These are phyloP conservation scores for Seira ritae DNA, from an alignment of 2,888 invertebrate genomes.

Conservation along the genomic window DNA sequence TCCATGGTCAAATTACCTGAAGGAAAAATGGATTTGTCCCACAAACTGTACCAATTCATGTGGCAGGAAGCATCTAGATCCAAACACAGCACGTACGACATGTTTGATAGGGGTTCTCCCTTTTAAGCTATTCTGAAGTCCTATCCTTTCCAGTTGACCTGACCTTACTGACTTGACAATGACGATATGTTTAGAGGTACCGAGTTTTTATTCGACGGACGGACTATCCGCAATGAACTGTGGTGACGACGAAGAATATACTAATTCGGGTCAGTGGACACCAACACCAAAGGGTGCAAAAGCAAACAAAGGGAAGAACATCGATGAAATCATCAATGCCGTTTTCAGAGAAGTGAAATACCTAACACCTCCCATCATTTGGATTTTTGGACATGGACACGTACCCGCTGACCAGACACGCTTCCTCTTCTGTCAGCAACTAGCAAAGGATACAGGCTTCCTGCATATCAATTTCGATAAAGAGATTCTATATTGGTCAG, in stretches of 20 bases:
- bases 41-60: conserved; percentile 22
- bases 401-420: neutral
- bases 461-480: conserved; percentile 41
- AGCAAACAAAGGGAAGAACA: neutral
- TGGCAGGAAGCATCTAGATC: conserved; percentile 25
- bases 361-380: conserved; percentile 35
- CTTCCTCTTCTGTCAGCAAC: conserved; percentile 17
- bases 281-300: neutral
- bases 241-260: neutral
- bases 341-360: conserved; percentile 21
- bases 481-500: conserved; percentile 34
- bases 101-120: neutral
- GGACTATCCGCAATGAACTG: neutral
- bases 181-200: no score
- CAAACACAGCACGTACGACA: conserved; percentile 15
- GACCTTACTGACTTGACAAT: no score
- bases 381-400: conserved; percentile 53
- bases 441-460: conserved; percentile 31
- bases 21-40: conserved; percentile 32
- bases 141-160: neutral
- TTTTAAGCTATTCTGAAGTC: neutral
- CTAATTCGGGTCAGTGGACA: no score
- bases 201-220: neutral
- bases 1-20: conserved; percentile 45
- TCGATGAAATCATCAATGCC: neutral